phyloP scores from a whole-genome alignment of 2,113 vertebrate species.

The Pelecanus crispus region DNA sequence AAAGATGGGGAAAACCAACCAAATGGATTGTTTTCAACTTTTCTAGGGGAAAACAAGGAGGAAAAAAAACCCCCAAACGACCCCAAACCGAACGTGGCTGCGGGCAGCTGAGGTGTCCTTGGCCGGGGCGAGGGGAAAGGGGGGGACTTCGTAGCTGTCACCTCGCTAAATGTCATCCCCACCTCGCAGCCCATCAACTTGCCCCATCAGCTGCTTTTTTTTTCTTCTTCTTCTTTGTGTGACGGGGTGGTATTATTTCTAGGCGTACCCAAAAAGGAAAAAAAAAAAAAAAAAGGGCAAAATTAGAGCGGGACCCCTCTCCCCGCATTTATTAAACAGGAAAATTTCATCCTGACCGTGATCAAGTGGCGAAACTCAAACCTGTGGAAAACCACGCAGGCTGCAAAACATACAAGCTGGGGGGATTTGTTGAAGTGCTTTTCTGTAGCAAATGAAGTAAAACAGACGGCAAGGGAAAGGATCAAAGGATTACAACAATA shows the following conservation, averaged over 20 bases:
- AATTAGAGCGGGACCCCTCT: not conserved
- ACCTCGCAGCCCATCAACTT: not conserved
- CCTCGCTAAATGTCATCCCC: not conserved
- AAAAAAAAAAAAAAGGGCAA: not conserved
- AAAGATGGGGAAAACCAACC: not conserved
- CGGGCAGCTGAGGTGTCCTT: not conserved
- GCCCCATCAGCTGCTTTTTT: not conserved
- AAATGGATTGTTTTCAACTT: not conserved
- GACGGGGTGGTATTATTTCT: not conserved
- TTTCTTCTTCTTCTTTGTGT: too few relatives aligned
- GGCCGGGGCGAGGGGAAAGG: not conserved
- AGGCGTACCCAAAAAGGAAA: not conserved
- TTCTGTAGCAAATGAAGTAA: constrained; percentile 81
- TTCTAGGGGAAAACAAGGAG: not conserved
- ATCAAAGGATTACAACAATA: constrained; percentile 98
- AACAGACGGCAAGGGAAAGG: constrained; percentile 83
- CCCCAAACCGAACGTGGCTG: not conserved
- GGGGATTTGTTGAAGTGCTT: constrained; percentile 87
- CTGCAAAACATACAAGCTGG: constrained; percentile 77
- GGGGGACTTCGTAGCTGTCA: not conserved
- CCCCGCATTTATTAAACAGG: constrained; percentile 55
- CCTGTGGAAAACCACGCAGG: constrained; percentile 73
- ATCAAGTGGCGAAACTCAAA: constrained; percentile 53
- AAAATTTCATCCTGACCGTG: constrained; percentile 35
- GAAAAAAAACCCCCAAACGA: not conserved